Percentiles rank a stretch among this genome's conserved stretches.
phyloP scores from a whole-genome alignment of 1,140 invertebrate genomes.

The Eurosta solidaginis region DNA sequence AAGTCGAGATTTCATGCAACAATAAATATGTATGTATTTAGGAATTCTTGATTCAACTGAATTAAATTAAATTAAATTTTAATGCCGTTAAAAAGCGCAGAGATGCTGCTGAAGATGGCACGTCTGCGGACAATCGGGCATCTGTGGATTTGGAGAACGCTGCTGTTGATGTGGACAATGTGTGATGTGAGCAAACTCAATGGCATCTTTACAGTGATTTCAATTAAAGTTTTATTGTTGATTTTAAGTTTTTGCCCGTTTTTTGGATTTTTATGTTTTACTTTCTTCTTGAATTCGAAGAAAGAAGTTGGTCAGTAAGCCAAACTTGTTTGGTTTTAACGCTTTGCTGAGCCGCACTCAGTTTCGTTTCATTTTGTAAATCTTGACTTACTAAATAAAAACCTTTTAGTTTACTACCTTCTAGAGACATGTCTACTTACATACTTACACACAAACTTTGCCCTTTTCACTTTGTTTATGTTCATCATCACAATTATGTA shows the following conservation, averaged over 20 bases:
- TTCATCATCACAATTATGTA: too few species aligned
- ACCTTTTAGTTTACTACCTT: not conserved
- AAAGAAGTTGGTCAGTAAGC: not conserved
- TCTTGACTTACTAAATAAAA: not conserved
- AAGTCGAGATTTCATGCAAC: too few species aligned
- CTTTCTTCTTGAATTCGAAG: not conserved
- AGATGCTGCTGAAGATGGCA: not conserved
- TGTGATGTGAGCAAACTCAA: not conserved
- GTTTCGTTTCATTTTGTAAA: not conserved
- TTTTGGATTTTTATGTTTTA: not conserved
- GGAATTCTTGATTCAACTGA: too few species aligned
- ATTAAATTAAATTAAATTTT: not conserved
- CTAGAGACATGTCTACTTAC: not conserved
- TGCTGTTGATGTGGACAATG: not conserved
- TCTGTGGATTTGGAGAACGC: not conserved
- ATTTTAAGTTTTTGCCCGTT: not conserved
- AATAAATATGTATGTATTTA: too few species aligned
- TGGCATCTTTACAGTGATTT: not conserved
- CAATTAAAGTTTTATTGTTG: not conserved
- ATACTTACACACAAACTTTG: not conserved
- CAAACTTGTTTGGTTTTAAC: not conserved
- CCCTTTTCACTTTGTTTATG: not conserved
- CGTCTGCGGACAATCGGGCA: too few species aligned
- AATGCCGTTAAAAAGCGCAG: not conserved
- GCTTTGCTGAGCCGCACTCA: not conserved